Percentiles rank a stretch among this genome's conserved stretches.
Conservation (phyloP, 2,888 invertebrate genomes). For the Physocephala rufipes region DNA sequence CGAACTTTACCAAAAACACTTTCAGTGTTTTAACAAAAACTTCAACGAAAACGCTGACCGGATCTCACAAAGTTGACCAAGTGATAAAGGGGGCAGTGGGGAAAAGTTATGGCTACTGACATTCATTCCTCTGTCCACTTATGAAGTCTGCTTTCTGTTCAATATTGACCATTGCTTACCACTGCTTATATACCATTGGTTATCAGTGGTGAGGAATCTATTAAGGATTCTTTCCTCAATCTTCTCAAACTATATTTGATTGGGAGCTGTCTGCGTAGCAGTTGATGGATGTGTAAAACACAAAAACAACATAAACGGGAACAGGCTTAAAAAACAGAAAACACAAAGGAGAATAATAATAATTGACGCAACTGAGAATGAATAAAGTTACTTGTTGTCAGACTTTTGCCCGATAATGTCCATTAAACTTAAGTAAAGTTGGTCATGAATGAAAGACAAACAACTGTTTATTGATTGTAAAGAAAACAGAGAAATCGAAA, state of each 20-base stretch:
- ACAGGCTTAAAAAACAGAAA: neutral
- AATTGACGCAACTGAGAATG: no score
- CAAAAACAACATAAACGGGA: neutral
- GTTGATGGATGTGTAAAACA: slow-evolving; percentile 20
- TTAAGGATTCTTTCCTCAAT: slow-evolving; percentile 8
- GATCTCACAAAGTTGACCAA: slow-evolving; percentile 6
- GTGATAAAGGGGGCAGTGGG: neutral
- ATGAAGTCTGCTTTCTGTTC: slow-evolving; percentile 4
- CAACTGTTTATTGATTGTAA: neutral
- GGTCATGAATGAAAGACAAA: slow-evolving; percentile 12
- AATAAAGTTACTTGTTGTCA: neutral
- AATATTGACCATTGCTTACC: neutral
- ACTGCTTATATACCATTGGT: no score
- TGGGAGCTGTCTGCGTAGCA: neutral
- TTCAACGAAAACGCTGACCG: slow-evolving; percentile 28
- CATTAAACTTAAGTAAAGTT: slow-evolving; percentile 14
- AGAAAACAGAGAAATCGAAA: slow-evolving; percentile 30
- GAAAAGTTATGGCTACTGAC: neutral
- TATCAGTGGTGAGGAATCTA: slow-evolving; percentile 29
- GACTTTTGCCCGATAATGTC: slow-evolving; percentile 13
- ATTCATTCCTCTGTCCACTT: slow-evolving; percentile 13
- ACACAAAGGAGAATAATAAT: neutral
- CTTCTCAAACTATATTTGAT: neutral
- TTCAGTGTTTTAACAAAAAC: slow-evolving; percentile 10
- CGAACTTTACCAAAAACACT: slow-evolving; percentile 30